A percentile compares a stretch with the other conserved stretches of the same genome.
Conservation (phyloP, 2,797 vertebrate genomes). For the Bufotes viridis region DNA sequence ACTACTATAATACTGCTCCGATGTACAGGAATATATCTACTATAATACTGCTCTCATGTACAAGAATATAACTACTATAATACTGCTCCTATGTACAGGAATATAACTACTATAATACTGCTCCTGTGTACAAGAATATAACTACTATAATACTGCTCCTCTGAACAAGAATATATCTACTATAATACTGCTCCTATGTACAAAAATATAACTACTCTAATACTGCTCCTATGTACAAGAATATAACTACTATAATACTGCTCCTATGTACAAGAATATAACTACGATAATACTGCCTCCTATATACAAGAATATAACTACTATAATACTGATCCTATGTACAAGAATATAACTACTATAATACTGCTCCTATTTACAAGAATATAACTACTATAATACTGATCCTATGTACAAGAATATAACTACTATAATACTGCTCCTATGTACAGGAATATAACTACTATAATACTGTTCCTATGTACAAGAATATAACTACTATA, state of each 20-base stretch:
- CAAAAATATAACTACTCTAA: not conserved
- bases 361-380: too few species aligned
- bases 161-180: not conserved
- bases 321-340: too few species aligned
- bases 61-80: conserved; percentile 11
- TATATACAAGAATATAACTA: too few species aligned
- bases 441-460: too few species aligned
- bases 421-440: too few species aligned
- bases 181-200: not conserved
- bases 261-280: not conserved
- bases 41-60: conserved; percentile 10
- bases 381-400: too few species aligned
- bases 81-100: not conserved
- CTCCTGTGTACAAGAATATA: conserved; percentile 1
- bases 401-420: too few species aligned
- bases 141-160: conserved; percentile 6
- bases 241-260: conserved; percentile 6
- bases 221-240: conserved; percentile 6
- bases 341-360: too few species aligned
- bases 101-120: conserved; percentile 20
- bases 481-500: too few species aligned
- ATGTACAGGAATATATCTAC: not conserved
- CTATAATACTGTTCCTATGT: too few species aligned
- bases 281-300: not conserved
- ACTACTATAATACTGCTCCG: too few species aligned